phyloP scores from a whole-genome alignment of 2,888 invertebrate genomes.

The Furcula furcula region DNA sequence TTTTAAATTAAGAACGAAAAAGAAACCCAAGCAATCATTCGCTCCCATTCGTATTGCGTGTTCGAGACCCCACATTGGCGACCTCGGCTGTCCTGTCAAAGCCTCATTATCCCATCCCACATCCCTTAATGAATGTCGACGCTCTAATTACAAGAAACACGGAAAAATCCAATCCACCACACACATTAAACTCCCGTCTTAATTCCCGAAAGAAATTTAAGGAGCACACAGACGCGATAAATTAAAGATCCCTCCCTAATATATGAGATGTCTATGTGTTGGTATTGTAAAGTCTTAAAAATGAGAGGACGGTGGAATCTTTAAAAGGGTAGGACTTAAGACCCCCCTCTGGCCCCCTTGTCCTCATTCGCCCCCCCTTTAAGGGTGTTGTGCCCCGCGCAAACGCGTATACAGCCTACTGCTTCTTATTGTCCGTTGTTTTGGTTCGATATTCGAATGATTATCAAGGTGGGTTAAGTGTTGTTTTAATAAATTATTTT shows the following conservation, averaged over 20 bases:
- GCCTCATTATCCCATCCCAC: conserved; percentile 58
- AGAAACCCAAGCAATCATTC: not conserved
- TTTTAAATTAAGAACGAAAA: no score
- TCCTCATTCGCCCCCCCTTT: conserved; percentile 36
- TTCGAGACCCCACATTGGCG: conserved; percentile 10
- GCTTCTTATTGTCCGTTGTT: conserved; percentile 73
- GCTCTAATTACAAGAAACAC: conserved; percentile 72
- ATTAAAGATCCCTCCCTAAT: conserved; percentile 56
- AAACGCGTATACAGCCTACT: conserved; percentile 73
- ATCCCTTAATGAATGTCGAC: conserved; percentile 55
- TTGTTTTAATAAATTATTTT: conserved; percentile 57
- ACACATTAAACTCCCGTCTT: conserved; percentile 33
- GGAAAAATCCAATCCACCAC: conserved; percentile 75
- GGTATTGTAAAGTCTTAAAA: conserved; percentile 81
- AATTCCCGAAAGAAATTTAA: conserved; percentile 16
- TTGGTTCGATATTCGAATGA: conserved; percentile 72
- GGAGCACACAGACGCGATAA: conserved; percentile 43
- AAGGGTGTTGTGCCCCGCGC: conserved; percentile 56
- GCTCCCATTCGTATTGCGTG: conserved; percentile 23
- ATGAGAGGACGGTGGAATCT: conserved; percentile 79
- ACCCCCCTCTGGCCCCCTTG: conserved; percentile 57
- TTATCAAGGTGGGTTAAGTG: conserved; percentile 69
- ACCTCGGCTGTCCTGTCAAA: conserved; percentile 29
- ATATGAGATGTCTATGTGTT: conserved; percentile 64
- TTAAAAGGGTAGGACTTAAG: conserved; percentile 81